A percentile compares a stretch with the other conserved stretches of the same genome.
Evolutionary conservation across 2,113 vertebrate genomes (phyloP).

Genomic region (Tylochromis polylepis): DNA sequence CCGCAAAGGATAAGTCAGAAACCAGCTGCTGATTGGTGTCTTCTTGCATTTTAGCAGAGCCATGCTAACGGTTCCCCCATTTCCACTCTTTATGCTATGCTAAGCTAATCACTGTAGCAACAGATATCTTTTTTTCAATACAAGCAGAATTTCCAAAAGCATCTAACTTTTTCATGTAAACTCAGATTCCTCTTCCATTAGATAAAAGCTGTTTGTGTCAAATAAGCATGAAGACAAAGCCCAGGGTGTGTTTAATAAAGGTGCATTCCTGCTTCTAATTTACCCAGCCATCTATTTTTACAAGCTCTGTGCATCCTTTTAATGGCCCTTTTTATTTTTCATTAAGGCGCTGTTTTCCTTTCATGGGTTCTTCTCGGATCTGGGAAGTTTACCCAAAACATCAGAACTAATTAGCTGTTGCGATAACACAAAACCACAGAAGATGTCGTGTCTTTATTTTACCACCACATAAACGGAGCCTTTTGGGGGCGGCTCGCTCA

Average conservation of each 20-base stretch:
- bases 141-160: background rate
- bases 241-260: background rate
- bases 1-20: background rate
- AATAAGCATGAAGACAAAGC: background rate
- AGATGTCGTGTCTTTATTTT: slow-evolving; percentile 35
- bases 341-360: slow-evolving; percentile 26
- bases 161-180: background rate
- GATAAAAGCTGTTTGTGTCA: background rate
- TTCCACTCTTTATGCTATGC: background rate
- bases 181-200: background rate
- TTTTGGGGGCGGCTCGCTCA: background rate
- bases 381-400: slow-evolving; percentile 40
- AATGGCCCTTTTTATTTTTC: slow-evolving; percentile 34
- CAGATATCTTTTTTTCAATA: background rate
- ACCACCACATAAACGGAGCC: background rate
- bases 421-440: slow-evolving; percentile 38
- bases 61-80: background rate
- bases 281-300: background rate
- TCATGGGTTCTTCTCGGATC: slow-evolving; percentile 31
- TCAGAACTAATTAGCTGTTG: slow-evolving; percentile 52
- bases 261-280: background rate
- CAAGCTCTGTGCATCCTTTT: background rate
- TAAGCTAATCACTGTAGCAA: background rate
- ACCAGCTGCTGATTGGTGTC: background rate
- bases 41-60: background rate